phyloP scores from a whole-genome alignment of 2,888 invertebrate genomes.

The Eupithecia abbreviata region DNA sequence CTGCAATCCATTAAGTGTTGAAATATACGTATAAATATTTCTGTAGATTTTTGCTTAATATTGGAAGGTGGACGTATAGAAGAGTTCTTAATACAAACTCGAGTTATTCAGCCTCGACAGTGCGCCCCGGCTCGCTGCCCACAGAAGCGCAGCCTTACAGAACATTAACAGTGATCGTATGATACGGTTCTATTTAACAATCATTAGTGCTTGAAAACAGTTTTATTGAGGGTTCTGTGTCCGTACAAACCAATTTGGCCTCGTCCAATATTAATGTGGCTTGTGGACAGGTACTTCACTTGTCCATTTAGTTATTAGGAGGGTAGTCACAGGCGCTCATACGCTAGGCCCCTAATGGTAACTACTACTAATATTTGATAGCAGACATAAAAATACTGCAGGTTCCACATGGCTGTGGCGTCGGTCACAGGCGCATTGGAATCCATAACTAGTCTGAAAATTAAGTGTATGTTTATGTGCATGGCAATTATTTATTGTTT shows the following conservation, averaged over 20 bases:
- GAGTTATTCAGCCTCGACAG: neutral
- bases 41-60: too few relatives aligned
- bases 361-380: conserved; percentile 24
- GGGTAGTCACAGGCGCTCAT: conserved; percentile 5
- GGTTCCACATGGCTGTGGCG: neutral
- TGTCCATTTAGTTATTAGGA: conserved; percentile 23
- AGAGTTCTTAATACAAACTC: neutral
- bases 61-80: too few relatives aligned
- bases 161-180: neutral
- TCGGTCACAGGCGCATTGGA: neutral
- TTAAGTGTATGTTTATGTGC: neutral
- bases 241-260: neutral
- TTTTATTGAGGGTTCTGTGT: conserved; percentile 2
- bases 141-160: neutral
- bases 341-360: neutral
- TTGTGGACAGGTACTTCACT: neutral
- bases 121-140: neutral
- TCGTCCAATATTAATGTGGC: conserved; percentile 20
- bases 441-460: neutral
- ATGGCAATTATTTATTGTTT: neutral
- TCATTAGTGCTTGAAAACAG: neutral
- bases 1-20: too few relatives aligned
- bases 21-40: too few relatives aligned
- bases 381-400: conserved; percentile 14
- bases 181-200: neutral